phyloP scores from a whole-genome alignment of 1,140 invertebrate genomes.

The Drosophila jambulina region DNA sequence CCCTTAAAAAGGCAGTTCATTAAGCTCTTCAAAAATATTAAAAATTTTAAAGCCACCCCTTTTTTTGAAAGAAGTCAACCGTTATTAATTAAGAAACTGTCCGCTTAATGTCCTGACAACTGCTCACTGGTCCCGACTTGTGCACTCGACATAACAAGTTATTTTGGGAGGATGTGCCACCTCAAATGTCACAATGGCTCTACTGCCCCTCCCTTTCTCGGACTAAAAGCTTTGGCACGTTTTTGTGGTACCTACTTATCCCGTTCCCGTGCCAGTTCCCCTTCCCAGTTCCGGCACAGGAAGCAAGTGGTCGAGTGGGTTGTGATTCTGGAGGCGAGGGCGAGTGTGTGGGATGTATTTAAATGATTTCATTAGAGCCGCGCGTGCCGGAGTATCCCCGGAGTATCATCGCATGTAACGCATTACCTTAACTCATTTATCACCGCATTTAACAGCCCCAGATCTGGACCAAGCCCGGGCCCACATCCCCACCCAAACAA shows the following conservation, averaged over 20 bases:
- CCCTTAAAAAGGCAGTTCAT: too few relatives aligned
- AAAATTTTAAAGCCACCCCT: too few relatives aligned
- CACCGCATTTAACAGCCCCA: conserved; percentile 71
- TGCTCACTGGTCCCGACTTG: conserved; percentile 14
- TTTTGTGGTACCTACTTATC: conserved; percentile 55
- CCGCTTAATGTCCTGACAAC: conserved; percentile 24
- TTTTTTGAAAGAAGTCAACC: too few relatives aligned
- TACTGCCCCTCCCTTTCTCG: neutral
- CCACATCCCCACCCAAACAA: neutral
- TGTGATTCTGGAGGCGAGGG: conserved; percentile 24
- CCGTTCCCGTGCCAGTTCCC: conserved; percentile 1
- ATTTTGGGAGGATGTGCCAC: conserved; percentile 22
- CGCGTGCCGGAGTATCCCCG: conserved; percentile 65
- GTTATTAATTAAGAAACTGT: conserved; percentile 19
- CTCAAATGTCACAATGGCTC: conserved; percentile 31
- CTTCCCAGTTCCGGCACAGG: neutral
- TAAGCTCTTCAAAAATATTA: too few relatives aligned
- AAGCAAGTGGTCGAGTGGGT: conserved; percentile 22
- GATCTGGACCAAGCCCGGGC: neutral
- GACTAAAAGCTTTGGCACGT: conserved; percentile 58
- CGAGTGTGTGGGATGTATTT: conserved; percentile 65
- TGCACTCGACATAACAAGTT: conserved; percentile 34
- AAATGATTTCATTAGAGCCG: conserved; percentile 79
- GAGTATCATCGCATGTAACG: conserved; percentile 64
- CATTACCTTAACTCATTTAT: conserved; percentile 82